A percentile compares a stretch with the other conserved stretches of the same genome.
Conservation (phyloP, 35 echinoderm and acorn worm genomes). For the Lytechinus pictus region DNA sequence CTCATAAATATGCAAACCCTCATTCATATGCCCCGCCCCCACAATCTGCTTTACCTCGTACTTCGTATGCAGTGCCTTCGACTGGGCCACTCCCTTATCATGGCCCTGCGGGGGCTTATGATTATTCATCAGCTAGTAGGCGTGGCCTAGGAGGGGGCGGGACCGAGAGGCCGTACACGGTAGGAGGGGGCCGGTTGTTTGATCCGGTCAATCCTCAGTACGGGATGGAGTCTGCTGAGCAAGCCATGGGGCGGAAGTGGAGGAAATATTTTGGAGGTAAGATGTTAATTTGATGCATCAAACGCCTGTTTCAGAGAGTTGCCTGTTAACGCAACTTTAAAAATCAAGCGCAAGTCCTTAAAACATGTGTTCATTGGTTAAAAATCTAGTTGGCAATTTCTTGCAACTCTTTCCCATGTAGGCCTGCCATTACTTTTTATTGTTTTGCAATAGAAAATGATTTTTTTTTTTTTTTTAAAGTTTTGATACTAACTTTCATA, state of each 20-base stretch:
- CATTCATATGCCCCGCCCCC: background rate
- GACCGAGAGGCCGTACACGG: background rate
- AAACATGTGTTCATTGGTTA: too few species aligned
- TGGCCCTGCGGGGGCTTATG: background rate
- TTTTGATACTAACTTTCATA: too few species aligned
- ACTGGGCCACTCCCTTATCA: background rate
- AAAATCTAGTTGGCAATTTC: too few species aligned
- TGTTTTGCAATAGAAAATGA: too few species aligned
- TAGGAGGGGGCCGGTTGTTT: slow-evolving; percentile 27
- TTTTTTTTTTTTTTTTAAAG: too few species aligned
- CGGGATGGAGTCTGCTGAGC: slow-evolving; percentile 68
- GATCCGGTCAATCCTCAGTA: slow-evolving; percentile 5
- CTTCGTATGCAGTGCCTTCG: slow-evolving; percentile 40
- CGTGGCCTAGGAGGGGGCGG: background rate
- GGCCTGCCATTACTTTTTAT: too few species aligned
- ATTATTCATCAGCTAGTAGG: slow-evolving; percentile 9
- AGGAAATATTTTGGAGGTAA: slow-evolving; percentile 87
- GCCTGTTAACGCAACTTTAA: too few species aligned
- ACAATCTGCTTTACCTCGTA: slow-evolving; percentile 34
- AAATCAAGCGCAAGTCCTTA: too few species aligned
- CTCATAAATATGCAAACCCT: slow-evolving; percentile 49
- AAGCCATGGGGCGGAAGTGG: slow-evolving; percentile 77
- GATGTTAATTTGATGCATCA: background rate
- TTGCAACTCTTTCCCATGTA: too few species aligned
- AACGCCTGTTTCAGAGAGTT: too few species aligned